Evolutionary conservation across 1,140 invertebrate species (phyloP).

Genomic region (Lethrus apterus): DNA sequence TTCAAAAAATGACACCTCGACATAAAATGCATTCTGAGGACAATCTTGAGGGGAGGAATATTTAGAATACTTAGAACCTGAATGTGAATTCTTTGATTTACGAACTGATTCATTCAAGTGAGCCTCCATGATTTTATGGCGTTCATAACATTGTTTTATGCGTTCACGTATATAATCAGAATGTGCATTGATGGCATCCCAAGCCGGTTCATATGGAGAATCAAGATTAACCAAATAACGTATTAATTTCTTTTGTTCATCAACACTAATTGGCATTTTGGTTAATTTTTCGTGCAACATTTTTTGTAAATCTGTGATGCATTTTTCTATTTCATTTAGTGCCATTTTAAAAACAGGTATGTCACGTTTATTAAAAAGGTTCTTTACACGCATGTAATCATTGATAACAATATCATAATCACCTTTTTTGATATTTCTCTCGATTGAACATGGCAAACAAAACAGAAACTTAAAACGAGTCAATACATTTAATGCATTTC

Average conservation of each 20-base stretch:
- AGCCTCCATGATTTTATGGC: slow-evolving; percentile 42
- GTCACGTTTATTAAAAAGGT: slow-evolving; percentile 92
- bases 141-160: slow-evolving; percentile 55
- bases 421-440: slow-evolving; percentile 86
- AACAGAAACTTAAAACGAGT: slow-evolving; percentile 90
- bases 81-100: slow-evolving; percentile 20
- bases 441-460: slow-evolving; percentile 88
- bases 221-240: slow-evolving; percentile 67
- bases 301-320: slow-evolving; percentile 73
- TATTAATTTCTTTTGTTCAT: slow-evolving; percentile 90
- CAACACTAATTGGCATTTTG: slow-evolving; percentile 80
- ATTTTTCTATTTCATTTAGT: slow-evolving; percentile 81
- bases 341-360: slow-evolving; percentile 80
- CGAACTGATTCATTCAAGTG: slow-evolving; percentile 4
- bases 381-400: slow-evolving; percentile 93
- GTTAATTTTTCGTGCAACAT: slow-evolving; percentile 77
- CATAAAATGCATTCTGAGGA: slow-evolving; percentile 48
- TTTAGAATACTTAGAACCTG: slow-evolving; percentile 33
- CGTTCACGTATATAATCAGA: slow-evolving; percentile 65
- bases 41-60: slow-evolving; percentile 33
- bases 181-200: slow-evolving; percentile 81
- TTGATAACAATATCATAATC: slow-evolving; percentile 98
- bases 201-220: slow-evolving; percentile 78
- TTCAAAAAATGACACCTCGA: slow-evolving; percentile 60
- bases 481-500: slow-evolving; percentile 88